Evolutionary conservation across 2,113 vertebrate species (phyloP).

Genomic region (Alethe castanea): DNA sequence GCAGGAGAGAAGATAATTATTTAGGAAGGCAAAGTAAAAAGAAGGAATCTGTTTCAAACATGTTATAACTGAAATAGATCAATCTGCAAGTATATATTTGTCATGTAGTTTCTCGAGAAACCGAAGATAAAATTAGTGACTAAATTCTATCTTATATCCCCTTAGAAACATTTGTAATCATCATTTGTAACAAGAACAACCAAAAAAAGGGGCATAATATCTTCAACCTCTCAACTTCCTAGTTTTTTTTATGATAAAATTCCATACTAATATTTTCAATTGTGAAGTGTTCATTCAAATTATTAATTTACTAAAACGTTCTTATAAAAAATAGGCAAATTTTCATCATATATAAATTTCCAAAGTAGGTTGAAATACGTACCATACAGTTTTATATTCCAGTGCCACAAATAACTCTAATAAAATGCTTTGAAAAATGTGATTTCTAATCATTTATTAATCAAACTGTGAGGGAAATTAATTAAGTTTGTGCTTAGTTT

Average conservation of each 20-base stretch:
- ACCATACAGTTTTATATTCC: accelerated
- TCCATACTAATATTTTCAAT: not conserved
- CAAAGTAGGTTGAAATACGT: not conserved
- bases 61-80: not conserved
- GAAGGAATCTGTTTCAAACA: not conserved
- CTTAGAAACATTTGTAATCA: not conserved
- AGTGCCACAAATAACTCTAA: not conserved
- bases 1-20: not conserved
- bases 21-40: not conserved
- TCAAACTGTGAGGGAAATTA: not conserved
- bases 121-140: not conserved
- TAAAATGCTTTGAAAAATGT: not conserved
- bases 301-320: not conserved
- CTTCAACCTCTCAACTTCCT: not conserved
- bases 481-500: not conserved
- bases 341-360: not conserved
- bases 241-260: not conserved
- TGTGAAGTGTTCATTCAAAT: accelerated
- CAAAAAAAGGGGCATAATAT: not conserved
- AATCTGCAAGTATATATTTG: not conserved
- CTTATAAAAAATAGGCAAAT: not conserved
- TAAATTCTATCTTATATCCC: not conserved
- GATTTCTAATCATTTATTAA: not conserved
- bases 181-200: accelerated
- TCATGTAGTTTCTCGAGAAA: not conserved